Percentiles rank a stretch among this genome's conserved stretches.
phyloP scores from a whole-genome alignment of 2,797 vertebrate species.

The Lacerta bilineata region DNA sequence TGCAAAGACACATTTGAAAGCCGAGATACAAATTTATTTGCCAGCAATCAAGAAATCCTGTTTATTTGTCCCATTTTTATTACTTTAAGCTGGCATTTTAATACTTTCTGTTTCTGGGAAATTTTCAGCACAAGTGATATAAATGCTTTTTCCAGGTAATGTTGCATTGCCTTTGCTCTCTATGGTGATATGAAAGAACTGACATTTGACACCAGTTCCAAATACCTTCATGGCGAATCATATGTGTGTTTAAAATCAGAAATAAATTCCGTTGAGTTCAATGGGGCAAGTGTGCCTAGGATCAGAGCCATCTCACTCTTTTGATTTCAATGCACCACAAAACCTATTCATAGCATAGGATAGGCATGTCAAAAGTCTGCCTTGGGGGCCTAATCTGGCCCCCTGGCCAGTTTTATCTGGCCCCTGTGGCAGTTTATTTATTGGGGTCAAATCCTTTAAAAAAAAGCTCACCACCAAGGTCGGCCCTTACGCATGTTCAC shows the following conservation, averaged over 20 bases:
- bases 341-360: too few relatives aligned
- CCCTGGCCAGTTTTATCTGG: too few relatives aligned
- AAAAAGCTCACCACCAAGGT: too few relatives aligned
- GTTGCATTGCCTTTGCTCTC: neutral
- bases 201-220: neutral
- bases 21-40: neutral
- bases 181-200: neutral
- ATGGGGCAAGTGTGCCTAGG: neutral
- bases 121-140: neutral
- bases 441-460: too few relatives aligned
- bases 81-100: slow-evolving; percentile 30
- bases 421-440: too few relatives aligned
- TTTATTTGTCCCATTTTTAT: slow-evolving; percentile 41
- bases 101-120: neutral
- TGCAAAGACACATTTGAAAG: neutral
- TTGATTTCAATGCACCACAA: neutral
- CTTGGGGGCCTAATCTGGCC: too few relatives aligned
- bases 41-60: slow-evolving; percentile 6
- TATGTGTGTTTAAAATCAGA: too few relatives aligned
- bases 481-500: too few relatives aligned
- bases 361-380: too few relatives aligned
- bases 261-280: neutral
- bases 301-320: neutral
- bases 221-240: neutral
- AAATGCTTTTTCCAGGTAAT: neutral